Evolutionary conservation across 2,888 invertebrate species (phyloP).

Genomic region (Oeneis ivallda): DNA sequence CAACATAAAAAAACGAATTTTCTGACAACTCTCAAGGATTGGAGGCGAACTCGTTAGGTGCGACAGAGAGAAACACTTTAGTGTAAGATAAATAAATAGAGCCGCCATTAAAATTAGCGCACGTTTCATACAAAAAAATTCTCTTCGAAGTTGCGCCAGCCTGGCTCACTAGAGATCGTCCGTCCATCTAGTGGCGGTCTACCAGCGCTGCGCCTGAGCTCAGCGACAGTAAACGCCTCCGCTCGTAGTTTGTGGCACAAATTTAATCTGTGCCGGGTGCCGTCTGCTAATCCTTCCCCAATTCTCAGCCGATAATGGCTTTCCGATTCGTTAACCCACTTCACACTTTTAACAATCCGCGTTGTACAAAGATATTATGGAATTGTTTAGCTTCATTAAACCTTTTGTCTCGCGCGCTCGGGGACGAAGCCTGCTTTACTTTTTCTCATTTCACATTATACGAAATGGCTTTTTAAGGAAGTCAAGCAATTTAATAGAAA

Average conservation of each 20-base stretch:
- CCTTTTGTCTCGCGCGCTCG: constrained; percentile 9
- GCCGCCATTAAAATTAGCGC: no score
- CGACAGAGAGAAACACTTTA: no score
- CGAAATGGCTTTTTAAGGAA: constrained; percentile 15
- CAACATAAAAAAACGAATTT: no score
- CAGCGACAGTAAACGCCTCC: background rate
- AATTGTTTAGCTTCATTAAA: constrained; percentile 32
- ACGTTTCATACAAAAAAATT: no score
- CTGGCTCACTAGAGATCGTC: no score
- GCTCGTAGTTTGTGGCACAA: constrained; percentile 2
- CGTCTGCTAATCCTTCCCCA: constrained; percentile 30
- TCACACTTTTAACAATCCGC: constrained; percentile 41
- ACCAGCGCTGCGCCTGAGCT: no score
- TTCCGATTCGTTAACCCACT: constrained; percentile 47
- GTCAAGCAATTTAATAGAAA: constrained; percentile 12
- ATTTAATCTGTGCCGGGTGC: constrained; percentile 31
- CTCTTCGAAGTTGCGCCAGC: no score
- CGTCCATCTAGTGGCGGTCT: no score
- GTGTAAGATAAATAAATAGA: no score
- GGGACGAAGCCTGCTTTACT: constrained; percentile 5
- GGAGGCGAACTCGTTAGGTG: no score
- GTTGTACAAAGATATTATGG: constrained; percentile 28
- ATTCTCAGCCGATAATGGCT: constrained; percentile 42
- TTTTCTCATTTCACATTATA: constrained; percentile 11
- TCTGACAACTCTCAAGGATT: no score